These are phyloP conservation scores for Meloidogyne floridensis DNA, from an alignment of 1,140 invertebrate genomes.

Conservation along the genomic window DNA sequence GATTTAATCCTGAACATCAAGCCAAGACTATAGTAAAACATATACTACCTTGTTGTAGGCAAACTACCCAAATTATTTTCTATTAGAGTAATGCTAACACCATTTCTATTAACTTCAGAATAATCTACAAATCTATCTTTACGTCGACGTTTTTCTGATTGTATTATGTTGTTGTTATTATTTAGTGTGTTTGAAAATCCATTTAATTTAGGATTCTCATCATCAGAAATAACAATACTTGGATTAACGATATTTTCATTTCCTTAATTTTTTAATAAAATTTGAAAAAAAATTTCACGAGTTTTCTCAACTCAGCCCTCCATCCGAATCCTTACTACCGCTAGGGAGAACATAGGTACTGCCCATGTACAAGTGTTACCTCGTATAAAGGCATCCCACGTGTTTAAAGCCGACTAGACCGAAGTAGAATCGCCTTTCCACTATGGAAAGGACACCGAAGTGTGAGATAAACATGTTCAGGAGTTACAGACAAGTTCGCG, in stretches of 20 bases:
- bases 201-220: background rate
- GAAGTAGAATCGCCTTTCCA: too few species aligned
- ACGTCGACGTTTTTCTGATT: background rate
- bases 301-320: too few species aligned
- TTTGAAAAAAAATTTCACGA: too few species aligned
- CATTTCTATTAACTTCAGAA: constrained; percentile 5
- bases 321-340: too few species aligned
- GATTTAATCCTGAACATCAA: background rate
- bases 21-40: background rate
- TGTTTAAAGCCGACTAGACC: too few species aligned
- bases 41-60: constrained; percentile 45
- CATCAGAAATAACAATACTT: background rate
- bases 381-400: too few species aligned
- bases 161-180: background rate
- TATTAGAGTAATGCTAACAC: constrained; percentile 59
- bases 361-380: too few species aligned
- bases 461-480: too few species aligned
- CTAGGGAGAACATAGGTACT: too few species aligned
- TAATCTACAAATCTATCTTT: background rate
- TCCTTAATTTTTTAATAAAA: background rate
- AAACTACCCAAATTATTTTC: constrained; percentile 63
- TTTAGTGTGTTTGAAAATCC: background rate
- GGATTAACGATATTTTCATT: background rate
- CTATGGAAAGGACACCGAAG: too few species aligned
- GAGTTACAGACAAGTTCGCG: too few species aligned